Evolutionary conservation across 2,113 vertebrate genomes (phyloP), one percentile per base, ranked within the genome.

Genomic region (Myodes glareolus): DNA sequence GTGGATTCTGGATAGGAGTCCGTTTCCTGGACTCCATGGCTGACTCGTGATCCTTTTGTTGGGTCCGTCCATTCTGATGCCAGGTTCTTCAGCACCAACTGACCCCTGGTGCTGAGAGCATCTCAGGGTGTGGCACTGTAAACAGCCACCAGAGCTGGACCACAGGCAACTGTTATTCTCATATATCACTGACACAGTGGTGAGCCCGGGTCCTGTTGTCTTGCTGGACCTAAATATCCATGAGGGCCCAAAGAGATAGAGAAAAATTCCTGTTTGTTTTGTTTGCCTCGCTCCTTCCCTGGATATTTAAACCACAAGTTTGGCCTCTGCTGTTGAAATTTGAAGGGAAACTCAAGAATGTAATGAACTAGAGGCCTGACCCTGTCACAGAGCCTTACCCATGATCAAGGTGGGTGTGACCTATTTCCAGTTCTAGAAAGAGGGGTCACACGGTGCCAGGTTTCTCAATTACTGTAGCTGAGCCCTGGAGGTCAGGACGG

Each of bases 241-340:
- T 6, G 75, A 0, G 1, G 81, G 58, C 45, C 45, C 81, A 95
- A 96, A 87, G 8, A 67, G 45, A 95, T 52, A 39, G 45, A 78
- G 72, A 91, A 80, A 92, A 96, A 96, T 65, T 45, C 63, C 88
- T 84, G 42, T 95, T 86, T 94, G 73, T 75, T 70, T 72, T 65
- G 45, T 93, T 3, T n/a, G 10, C 86, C 52, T 45, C 67, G 84
- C 84, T 76, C 58, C 90, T 63, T 1, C 3, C 52, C 29, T 27
- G 85, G 96, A 94, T 90, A 92, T 87, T 92, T 91, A 95, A 97
- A 65, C 94, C 65, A 19, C 36, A n/a, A 52, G 89, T 67, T 91
- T 97, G 97, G 96, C 96, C 33, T 78, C 33, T 10, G 5, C 9
- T 2, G 31, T 78, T 70, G 88, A 91, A 65, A 52, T 87, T 8